phyloP scores from a whole-genome alignment of 1,140 invertebrate species.

The Harlomillsia oculata region DNA sequence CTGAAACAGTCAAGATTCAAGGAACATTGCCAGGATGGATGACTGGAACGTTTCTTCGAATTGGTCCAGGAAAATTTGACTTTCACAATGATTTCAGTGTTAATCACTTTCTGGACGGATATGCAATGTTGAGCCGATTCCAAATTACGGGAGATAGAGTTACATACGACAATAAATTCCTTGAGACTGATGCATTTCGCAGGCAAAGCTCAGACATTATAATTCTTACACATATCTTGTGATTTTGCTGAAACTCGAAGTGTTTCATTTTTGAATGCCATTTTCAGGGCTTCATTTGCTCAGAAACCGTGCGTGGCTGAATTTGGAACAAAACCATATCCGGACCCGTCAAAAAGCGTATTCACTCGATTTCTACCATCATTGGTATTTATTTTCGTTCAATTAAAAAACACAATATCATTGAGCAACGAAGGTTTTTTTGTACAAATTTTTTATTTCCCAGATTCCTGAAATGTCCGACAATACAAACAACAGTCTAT shows the following conservation, averaged over 20 bases:
- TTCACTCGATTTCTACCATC: constrained; percentile 39
- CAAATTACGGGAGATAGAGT: constrained; percentile 34
- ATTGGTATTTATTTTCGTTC: constrained; percentile 35
- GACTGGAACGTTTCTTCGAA: constrained; percentile 18
- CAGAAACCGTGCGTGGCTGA: constrained; percentile 41
- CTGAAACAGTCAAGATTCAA: neutral
- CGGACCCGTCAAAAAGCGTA: constrained; percentile 41
- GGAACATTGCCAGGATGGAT: constrained; percentile 19
- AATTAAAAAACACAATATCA: constrained; percentile 24
- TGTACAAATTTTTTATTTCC: constrained; percentile 11
- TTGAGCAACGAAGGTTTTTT: neutral
- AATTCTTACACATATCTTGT: too few relatives aligned
- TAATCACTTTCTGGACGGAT: constrained; percentile 38
- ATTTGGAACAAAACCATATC: constrained; percentile 42
- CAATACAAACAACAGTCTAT: constrained; percentile 40
- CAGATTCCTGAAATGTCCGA: constrained; percentile 42
- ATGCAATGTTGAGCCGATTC: constrained; percentile 33
- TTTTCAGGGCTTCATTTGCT: constrained; percentile 38
- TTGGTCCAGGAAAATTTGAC: constrained; percentile 45
- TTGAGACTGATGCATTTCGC: constrained; percentile 41
- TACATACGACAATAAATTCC: constrained; percentile 38
- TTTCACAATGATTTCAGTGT: constrained; percentile 38
- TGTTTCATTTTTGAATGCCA: too few relatives aligned
- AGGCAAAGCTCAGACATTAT: too few relatives aligned
- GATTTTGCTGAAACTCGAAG: too few relatives aligned